Evolutionary conservation across 1,140 invertebrate species (phyloP).

Genomic region (Leguminivora glycinivorella): DNA sequence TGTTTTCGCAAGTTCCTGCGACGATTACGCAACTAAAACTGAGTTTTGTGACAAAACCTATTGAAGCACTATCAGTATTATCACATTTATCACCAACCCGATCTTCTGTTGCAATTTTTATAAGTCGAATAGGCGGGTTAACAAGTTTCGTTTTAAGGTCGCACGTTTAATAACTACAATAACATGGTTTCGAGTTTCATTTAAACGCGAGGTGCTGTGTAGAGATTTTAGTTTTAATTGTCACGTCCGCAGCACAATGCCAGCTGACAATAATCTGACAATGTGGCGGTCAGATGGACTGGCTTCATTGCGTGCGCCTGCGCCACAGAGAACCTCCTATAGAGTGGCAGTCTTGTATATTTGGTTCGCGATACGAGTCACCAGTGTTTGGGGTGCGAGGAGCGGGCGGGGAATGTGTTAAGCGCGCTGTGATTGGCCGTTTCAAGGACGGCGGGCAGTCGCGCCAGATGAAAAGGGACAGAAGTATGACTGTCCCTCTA

Average conservation of each 20-base stretch:
- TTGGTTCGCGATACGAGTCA: too few relatives aligned
- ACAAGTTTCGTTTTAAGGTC: slow-evolving; percentile 32
- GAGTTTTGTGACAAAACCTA: slow-evolving; percentile 39
- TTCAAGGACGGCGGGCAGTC: too few relatives aligned
- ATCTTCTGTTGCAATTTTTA: slow-evolving; percentile 29
- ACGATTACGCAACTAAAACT: slow-evolving; percentile 13
- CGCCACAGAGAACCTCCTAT: too few relatives aligned
- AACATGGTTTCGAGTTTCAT: slow-evolving; percentile 18
- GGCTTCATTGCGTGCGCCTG: background rate
- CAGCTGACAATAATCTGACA: background rate
- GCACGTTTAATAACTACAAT: slow-evolving; percentile 22
- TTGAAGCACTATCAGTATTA: slow-evolving; percentile 33
- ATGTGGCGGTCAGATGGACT: background rate
- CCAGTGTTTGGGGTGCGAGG: too few relatives aligned
- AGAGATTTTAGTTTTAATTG: slow-evolving; percentile 52
- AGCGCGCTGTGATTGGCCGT: too few relatives aligned
- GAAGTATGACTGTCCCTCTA: too few relatives aligned
- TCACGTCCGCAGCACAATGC: slow-evolving; percentile 35
- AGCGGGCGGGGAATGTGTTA: too few relatives aligned
- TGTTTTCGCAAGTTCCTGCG: slow-evolving; percentile 22
- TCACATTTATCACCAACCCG: background rate
- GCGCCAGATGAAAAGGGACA: too few relatives aligned
- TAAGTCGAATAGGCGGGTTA: slow-evolving; percentile 2
- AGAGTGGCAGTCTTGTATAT: too few relatives aligned
- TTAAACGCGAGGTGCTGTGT: slow-evolving; percentile 21